phyloP scores from a whole-genome alignment of 2,797 vertebrate genomes.

The Sebastes baramenuke region DNA sequence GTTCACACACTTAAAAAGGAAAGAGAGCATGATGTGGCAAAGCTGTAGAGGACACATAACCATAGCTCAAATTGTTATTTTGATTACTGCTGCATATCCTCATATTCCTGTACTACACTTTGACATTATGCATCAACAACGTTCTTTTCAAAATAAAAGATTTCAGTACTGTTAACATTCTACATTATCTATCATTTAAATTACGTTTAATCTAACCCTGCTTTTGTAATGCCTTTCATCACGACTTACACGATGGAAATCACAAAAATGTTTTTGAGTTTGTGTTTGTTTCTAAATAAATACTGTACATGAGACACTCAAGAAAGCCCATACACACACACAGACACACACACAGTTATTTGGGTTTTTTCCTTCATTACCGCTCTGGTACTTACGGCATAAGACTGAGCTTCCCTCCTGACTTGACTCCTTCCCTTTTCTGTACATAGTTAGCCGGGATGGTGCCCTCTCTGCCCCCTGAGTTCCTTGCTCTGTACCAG shows the following conservation, averaged over 20 bases:
- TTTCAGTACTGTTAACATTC: background rate
- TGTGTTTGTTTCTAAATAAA: background rate
- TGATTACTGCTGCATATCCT: background rate
- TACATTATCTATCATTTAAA: background rate
- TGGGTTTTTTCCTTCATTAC: background rate
- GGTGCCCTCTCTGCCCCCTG: constrained; percentile 92
- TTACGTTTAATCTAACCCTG: background rate
- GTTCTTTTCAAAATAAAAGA: background rate
- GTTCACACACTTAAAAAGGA: constrained; percentile 3
- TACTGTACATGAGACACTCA: background rate
- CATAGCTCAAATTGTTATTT: background rate
- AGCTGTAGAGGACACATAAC: background rate
- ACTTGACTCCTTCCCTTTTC: constrained; percentile 97
- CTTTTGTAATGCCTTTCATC: background rate
- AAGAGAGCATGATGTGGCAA: background rate
- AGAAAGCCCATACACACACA: background rate
- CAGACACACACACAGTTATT: background rate
- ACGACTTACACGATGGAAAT: background rate
- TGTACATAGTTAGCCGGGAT: constrained; percentile 99
- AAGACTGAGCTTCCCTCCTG: constrained; percentile 96
- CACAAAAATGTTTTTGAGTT: too few relatives aligned
- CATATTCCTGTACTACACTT: background rate
- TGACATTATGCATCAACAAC: too few relatives aligned
- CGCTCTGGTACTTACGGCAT: constrained; percentile 92
- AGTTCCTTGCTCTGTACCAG: constrained; percentile 99